These are phyloP conservation scores for Acleris emargana DNA, from an alignment of 2,888 invertebrate species.

Conservation along the genomic window DNA sequence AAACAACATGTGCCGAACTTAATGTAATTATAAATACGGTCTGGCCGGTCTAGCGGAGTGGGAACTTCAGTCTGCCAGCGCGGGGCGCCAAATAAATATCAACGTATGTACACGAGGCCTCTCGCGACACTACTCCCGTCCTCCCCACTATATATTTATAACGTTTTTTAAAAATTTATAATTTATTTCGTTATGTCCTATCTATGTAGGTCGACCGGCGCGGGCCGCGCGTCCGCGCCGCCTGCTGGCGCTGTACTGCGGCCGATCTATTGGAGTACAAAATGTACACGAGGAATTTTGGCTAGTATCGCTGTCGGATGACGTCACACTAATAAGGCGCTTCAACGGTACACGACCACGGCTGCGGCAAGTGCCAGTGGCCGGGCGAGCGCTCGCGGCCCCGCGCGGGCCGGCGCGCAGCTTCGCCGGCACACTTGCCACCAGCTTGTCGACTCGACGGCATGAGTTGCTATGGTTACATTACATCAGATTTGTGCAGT, in stretches of 20 bases:
- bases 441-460: constrained; percentile 8
- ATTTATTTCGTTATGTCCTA: constrained; percentile 82
- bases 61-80: constrained; percentile 70
- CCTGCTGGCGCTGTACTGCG: constrained; percentile 31
- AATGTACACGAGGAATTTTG: constrained; percentile 34
- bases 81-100: constrained; percentile 78
- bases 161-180: constrained; percentile 77
- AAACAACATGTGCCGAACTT: constrained; percentile 82
- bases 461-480: constrained; percentile 18
- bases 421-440: background rate
- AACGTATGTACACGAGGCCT: constrained; percentile 79
- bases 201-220: constrained; percentile 74
- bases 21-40: constrained; percentile 74
- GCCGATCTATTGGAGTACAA: constrained; percentile 24
- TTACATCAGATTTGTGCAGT: constrained; percentile 29
- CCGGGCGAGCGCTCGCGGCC: background rate
- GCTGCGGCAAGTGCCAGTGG: constrained; percentile 10
- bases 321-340: constrained; percentile 32
- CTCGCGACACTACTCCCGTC: constrained; percentile 61
- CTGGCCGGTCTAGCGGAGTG: constrained; percentile 67
- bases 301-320: constrained; percentile 28
- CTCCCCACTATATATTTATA: constrained; percentile 70
- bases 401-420: too few relatives aligned
- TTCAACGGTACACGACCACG: constrained; percentile 9
- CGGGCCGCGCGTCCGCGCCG: constrained; percentile 40